These are phyloP conservation scores for Dipodomys spectabilis DNA, from an alignment of 2,113 vertebrate species.

Conservation along the genomic window DNA sequence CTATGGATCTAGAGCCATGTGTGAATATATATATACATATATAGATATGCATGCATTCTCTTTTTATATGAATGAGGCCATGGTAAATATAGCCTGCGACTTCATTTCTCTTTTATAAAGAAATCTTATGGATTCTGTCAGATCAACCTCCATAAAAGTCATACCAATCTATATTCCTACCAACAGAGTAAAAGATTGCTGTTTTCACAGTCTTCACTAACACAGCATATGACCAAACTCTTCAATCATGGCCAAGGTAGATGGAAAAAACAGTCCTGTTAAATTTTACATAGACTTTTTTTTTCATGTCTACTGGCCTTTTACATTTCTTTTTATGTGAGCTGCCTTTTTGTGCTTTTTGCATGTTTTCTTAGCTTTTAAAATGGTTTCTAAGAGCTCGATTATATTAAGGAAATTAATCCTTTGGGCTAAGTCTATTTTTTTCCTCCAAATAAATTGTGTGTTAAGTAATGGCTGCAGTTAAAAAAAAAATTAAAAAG, in stretches of 20 bases:
- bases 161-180: neutral
- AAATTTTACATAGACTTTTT: neutral
- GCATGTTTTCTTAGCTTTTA: conserved; percentile 32
- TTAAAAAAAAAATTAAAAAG: neutral
- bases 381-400: conserved; percentile 13
- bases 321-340: conserved; percentile 13
- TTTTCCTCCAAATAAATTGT: neutral
- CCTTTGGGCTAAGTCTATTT: conserved; percentile 18
- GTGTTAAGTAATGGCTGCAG: neutral
- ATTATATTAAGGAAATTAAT: conserved; percentile 12
- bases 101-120: neutral
- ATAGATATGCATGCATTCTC: neutral
- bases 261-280: neutral
- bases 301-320: neutral
- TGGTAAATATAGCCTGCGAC: neutral
- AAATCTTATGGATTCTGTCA: neutral
- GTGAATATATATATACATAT: no score
- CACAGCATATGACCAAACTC: neutral
- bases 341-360: conserved; percentile 9
- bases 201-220: neutral
- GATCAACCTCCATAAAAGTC: neutral
- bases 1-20: neutral
- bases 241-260: neutral
- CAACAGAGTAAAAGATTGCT: neutral
- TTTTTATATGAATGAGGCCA: conserved; percentile 31